Evolutionary conservation across 2,113 vertebrate genomes (phyloP), one percentile per base, ranked within the genome.

Genomic region (Halichoeres trimaculatus): DNA sequence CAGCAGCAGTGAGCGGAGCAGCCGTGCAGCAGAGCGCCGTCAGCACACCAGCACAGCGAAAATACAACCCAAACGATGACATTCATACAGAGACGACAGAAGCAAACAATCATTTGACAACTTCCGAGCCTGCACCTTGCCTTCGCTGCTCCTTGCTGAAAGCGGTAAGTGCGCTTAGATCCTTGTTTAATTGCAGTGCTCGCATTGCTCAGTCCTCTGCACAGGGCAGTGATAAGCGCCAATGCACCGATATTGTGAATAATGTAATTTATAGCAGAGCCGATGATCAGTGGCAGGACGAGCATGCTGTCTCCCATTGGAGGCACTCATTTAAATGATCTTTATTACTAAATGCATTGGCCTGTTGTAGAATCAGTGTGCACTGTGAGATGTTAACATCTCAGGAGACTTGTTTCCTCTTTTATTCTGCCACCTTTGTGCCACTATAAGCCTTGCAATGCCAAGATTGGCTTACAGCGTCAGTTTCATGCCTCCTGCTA

Each of bases 21-120:
- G 43, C 16, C 76, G 68, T 62, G 66, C 69, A 48, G 62, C 64
- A 62, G 16, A 34, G 5, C 65, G 35, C 41, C 61, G n/a, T 76
- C 74, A 35, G 22, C 78, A 35, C 82, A 64, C 67, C 77, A 66
- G 64, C 74, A 63, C 43, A 11, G 73, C 84, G 22, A 75, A 54
- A 78, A 85, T 56, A 17, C 50, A 79, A 84, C 54, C 78, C 70
- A 81, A 93, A 93, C 88, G 84, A 94, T 94, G 93, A 86, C 87
- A 83, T 89, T 91, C 74, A 65, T 60, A 81, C 85, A 87, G 72
- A 78, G 41, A 58, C 74, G 54, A 68, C 88, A 86, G 66, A 75
- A 77, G 24, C 85, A 70, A 81, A 80, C 58, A 38, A 66, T 86
- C 10, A 91, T 93, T 85, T 94, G 92, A 94, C 90, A 86, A 89